These are phyloP conservation scores for Drosophila melanocephala DNA, from an alignment of 2,888 invertebrate genomes.

Conservation along the genomic window DNA sequence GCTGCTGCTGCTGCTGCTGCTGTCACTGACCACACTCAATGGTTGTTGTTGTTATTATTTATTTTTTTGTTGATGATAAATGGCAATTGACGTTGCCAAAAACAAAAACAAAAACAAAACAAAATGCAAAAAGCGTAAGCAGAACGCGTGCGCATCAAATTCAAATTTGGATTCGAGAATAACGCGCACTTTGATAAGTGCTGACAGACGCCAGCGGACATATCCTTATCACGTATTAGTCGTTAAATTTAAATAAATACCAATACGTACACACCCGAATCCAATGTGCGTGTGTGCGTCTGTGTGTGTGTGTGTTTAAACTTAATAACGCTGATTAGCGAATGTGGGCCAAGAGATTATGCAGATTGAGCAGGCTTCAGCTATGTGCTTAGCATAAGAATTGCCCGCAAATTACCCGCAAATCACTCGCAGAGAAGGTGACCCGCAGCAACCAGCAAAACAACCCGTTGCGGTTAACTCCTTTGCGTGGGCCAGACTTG, in stretches of 20 bases:
- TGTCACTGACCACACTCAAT: slow-evolving; percentile 73
- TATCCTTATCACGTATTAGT: slow-evolving; percentile 46
- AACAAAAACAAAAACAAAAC: neutral
- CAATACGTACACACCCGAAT: neutral
- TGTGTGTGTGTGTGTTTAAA: slow-evolving; percentile 17
- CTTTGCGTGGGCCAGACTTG: slow-evolving; percentile 34
- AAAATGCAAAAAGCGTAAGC: slow-evolving; percentile 8
- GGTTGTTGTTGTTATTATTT: slow-evolving; percentile 8
- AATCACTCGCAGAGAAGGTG: slow-evolving; percentile 32
- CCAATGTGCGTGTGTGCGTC: neutral
- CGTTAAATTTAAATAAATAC: slow-evolving; percentile 53
- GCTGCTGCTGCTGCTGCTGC: slow-evolving; percentile 36
- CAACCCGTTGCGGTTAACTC: neutral
- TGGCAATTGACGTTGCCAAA: slow-evolving; percentile 30
- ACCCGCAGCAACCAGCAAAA: slow-evolving; percentile 28
- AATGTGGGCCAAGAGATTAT: slow-evolving; percentile 67
- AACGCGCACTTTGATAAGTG: slow-evolving; percentile 32
- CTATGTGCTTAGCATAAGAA: slow-evolving; percentile 42
- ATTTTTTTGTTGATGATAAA: slow-evolving; percentile 35
- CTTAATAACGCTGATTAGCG: slow-evolving; percentile 65
- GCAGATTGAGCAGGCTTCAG: slow-evolving; percentile 39
- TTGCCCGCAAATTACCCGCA: slow-evolving; percentile 69
- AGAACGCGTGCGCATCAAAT: slow-evolving; percentile 2
- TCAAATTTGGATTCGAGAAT: slow-evolving; percentile 19
- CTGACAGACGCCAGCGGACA: slow-evolving; percentile 22